These are phyloP conservation scores for Ischnus inquisitorius DNA, from an alignment of 2,888 invertebrate genomes.

Conservation along the genomic window DNA sequence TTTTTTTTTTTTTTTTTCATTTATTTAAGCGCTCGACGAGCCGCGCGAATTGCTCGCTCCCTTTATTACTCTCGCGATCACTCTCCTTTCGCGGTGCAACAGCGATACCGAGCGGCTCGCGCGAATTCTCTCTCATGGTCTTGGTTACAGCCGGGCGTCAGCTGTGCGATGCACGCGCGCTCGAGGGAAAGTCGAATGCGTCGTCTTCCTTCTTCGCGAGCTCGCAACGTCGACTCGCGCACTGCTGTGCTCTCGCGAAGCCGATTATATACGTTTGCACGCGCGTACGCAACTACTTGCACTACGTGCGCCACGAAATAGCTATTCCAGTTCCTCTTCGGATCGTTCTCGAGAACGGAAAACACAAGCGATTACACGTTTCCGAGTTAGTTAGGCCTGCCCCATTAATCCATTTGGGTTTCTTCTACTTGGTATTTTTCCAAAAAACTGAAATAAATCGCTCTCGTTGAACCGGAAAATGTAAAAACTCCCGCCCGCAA, in stretches of 20 bases:
- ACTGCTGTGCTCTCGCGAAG: slow-evolving; percentile 35
- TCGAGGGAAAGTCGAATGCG: slow-evolving; percentile 67
- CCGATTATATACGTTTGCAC: slow-evolving; percentile 59
- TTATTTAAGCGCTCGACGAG: background rate
- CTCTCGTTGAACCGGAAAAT: too few species aligned
- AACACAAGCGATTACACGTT: background rate
- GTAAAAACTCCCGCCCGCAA: too few species aligned
- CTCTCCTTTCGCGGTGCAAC: slow-evolving; percentile 38
- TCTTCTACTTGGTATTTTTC: too few species aligned
- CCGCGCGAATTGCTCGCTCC: slow-evolving; percentile 47
- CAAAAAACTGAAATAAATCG: too few species aligned
- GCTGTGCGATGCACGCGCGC: slow-evolving; percentile 58
- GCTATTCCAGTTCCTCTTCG: background rate
- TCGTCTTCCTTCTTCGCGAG: slow-evolving; percentile 61
- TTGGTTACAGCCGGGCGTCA: slow-evolving; percentile 39
- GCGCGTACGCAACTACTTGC: slow-evolving; percentile 22
- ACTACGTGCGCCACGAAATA: background rate
- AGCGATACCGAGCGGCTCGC: slow-evolving; percentile 5
- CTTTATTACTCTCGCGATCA: slow-evolving; percentile 56
- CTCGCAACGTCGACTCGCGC: slow-evolving; percentile 50
- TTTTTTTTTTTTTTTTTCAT: slow-evolving; percentile 4
- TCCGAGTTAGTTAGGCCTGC: background rate
- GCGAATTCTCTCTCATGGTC: slow-evolving; percentile 48
- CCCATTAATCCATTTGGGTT: background rate
- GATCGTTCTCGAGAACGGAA: background rate